A percentile compares a stretch with the other conserved stretches of the same genome.
These are phyloP conservation scores for Columba guinea DNA, from an alignment of 2,797 vertebrate genomes.

Conservation along the genomic window DNA sequence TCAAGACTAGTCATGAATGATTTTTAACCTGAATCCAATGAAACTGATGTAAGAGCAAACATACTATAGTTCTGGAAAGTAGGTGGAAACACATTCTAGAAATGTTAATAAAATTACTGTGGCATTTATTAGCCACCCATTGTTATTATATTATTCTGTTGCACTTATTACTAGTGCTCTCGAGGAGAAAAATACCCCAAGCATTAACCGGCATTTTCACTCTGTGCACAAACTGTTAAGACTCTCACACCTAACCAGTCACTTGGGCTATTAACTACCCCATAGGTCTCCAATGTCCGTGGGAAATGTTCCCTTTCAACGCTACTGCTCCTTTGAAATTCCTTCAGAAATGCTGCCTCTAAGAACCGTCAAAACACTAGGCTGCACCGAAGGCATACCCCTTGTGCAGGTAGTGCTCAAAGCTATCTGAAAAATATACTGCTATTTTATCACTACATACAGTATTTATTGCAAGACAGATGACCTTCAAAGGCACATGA, in stretches of 20 bases:
- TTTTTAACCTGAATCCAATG: background rate
- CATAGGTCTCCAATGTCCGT: rapidly evolving
- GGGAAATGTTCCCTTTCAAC: background rate
- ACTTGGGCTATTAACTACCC: background rate
- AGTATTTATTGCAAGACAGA: background rate
- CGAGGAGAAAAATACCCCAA: background rate
- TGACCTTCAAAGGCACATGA: background rate
- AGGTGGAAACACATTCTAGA: background rate
- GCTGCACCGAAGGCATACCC: background rate
- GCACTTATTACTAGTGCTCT: background rate
- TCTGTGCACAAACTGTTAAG: background rate
- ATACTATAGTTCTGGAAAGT: background rate
- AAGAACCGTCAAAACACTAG: background rate
- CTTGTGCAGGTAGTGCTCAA: background rate
- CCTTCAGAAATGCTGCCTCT: background rate
- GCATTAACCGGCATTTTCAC: background rate
- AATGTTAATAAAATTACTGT: background rate
- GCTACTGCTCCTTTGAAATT: background rate
- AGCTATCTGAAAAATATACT: background rate
- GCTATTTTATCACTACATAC: background rate
- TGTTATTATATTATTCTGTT: background rate
- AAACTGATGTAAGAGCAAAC: background rate
- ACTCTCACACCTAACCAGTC: background rate
- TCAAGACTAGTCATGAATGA: background rate
- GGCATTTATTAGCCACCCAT: background rate